These are phyloP conservation scores for Brienomyrus longianalis DNA, from an alignment of 2,113 vertebrate genomes.

Conservation along the genomic window DNA sequence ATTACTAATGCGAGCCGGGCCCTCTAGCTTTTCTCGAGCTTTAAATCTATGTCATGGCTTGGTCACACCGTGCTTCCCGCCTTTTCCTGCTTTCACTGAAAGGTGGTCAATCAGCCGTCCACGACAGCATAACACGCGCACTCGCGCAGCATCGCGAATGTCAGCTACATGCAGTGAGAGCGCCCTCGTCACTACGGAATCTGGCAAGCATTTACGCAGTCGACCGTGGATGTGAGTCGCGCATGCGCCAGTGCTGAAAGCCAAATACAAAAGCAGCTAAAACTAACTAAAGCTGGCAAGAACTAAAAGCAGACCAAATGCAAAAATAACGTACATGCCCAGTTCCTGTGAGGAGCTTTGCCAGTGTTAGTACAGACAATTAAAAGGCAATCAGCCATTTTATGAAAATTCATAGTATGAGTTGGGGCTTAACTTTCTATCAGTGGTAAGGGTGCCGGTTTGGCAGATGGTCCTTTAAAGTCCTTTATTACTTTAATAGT, in stretches of 20 bases:
- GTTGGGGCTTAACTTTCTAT: neutral
- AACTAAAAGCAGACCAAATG: neutral
- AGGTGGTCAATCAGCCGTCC: neutral
- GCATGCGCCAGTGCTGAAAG: neutral
- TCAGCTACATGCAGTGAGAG: neutral
- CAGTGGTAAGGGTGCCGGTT: neutral
- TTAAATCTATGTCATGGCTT: neutral
- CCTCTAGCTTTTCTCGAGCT: neutral
- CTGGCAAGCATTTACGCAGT: neutral
- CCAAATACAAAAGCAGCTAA: neutral
- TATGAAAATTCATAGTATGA: neutral
- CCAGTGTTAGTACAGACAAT: neutral
- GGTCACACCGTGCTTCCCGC: neutral
- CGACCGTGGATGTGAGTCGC: neutral
- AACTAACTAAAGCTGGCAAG: neutral
- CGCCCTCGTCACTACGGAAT: too few species aligned
- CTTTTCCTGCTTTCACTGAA: neutral
- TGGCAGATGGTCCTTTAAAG: neutral
- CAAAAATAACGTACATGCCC: neutral
- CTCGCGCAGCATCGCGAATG: neutral
- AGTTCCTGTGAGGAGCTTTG: neutral
- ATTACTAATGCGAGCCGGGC: neutral
- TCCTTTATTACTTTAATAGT: neutral
- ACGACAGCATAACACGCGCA: neutral
- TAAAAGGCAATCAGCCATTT: neutral